Percentiles rank a stretch among this genome's conserved stretches.
These are phyloP conservation scores for Helicolenus hilgendorfi DNA, from an alignment of 2,797 vertebrate species.

Conservation along the genomic window DNA sequence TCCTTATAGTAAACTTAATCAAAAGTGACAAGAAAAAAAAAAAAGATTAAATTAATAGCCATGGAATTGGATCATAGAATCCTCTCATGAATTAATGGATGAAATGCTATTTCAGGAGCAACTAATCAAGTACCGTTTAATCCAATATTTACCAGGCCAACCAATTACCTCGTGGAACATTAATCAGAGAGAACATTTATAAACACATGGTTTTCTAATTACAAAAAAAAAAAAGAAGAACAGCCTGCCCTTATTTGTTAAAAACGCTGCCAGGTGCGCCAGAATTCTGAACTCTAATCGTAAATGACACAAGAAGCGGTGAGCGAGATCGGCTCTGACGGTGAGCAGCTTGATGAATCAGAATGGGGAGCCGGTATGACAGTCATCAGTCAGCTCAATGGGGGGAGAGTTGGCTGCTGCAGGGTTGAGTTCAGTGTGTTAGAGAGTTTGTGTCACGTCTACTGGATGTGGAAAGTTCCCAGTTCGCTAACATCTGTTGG, in stretches of 20 bases:
- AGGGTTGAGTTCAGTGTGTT: constrained; percentile 12
- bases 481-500: constrained; percentile 7
- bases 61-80: constrained; percentile 73
- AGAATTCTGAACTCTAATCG: constrained; percentile 47
- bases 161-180: constrained; percentile 73
- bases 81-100: constrained; percentile 64
- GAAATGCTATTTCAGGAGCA: constrained; percentile 76
- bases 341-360: constrained; percentile 60
- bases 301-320: constrained; percentile 45
- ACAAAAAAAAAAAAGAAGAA: constrained; percentile 60
- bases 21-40: constrained; percentile 54
- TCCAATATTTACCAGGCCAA: constrained; percentile 71
- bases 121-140: constrained; percentile 74
- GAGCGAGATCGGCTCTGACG: constrained; percentile 43
- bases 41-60: constrained; percentile 53
- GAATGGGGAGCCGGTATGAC: constrained; percentile 26
- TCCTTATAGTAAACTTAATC: constrained; percentile 56
- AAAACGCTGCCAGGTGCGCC: constrained; percentile 27
- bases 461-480: constrained; percentile 12
- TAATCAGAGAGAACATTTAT: constrained; percentile 71
- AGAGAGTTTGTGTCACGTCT: constrained; percentile 5
- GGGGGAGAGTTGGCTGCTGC: neutral
- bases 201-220: constrained; percentile 76
- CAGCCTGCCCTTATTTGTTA: constrained; percentile 65
- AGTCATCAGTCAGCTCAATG: constrained; percentile 43